These are phyloP conservation scores for Stegostoma tigrinum DNA, from an alignment of 2,113 vertebrate genomes.

Conservation along the genomic window DNA sequence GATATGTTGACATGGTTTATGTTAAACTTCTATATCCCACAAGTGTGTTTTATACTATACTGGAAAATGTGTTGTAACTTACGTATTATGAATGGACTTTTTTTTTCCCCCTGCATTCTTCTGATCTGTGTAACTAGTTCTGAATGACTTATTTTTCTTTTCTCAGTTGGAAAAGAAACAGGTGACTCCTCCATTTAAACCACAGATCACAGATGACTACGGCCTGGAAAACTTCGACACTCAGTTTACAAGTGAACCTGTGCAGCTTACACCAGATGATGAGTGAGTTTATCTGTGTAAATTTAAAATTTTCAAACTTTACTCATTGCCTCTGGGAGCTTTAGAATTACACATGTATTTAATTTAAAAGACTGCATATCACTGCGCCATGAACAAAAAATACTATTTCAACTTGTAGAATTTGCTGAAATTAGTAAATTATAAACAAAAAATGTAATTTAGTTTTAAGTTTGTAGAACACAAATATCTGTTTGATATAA, in stretches of 20 bases:
- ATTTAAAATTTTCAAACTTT: neutral
- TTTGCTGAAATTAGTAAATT: neutral
- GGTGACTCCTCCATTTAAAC: slow-evolving; percentile 82
- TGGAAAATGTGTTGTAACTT: neutral
- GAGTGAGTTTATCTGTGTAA: slow-evolving; percentile 61
- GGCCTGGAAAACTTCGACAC: slow-evolving; percentile 97
- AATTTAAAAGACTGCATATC: neutral
- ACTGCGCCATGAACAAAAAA: neutral
- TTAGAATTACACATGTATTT: neutral
- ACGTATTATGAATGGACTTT: neutral
- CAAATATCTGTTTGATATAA: neutral
- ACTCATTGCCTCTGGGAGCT: neutral
- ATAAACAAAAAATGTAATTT: neutral
- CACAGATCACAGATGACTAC: slow-evolving; percentile 90
- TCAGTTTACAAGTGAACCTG: slow-evolving; percentile 97
- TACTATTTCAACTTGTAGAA: neutral
- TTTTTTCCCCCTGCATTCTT: neutral
- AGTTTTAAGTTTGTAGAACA: neutral
- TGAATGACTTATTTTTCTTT: neutral
- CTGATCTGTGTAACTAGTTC: neutral
- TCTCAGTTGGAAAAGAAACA: slow-evolving; percentile 92
- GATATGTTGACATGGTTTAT: neutral
- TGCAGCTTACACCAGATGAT: slow-evolving; percentile 95
- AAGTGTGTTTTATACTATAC: neutral
- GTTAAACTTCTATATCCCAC: neutral